These are phyloP conservation scores for Platycheirus rosarum DNA, from an alignment of 2,888 invertebrate genomes.

Conservation along the genomic window DNA sequence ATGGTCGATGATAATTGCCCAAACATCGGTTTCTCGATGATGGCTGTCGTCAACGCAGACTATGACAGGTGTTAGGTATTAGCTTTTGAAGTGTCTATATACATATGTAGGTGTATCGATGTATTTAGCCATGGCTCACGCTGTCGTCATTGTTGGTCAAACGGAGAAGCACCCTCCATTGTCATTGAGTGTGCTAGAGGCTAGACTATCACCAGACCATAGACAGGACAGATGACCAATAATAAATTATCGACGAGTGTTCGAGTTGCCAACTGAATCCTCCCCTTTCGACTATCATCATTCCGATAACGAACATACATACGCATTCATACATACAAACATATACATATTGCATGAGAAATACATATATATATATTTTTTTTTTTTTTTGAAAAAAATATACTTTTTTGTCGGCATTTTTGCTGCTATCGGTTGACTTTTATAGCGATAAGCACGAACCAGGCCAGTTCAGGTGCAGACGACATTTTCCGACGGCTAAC, in stretches of 20 bases:
- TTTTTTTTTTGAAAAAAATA: too few species aligned
- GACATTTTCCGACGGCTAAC: constrained; percentile 13
- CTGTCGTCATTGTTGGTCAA: neutral
- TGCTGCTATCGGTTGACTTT: constrained; percentile 39
- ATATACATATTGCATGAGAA: constrained; percentile 32
- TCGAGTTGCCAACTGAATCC: neutral
- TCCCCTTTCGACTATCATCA: neutral
- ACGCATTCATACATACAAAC: constrained; percentile 24
- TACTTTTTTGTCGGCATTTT: constrained; percentile 37
- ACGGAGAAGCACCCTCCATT: constrained; percentile 21
- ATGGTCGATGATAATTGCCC: constrained; percentile 57
- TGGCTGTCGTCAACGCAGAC: constrained; percentile 1
- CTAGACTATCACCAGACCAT: constrained; percentile 50
- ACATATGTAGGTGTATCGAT: neutral
- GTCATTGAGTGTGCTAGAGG: constrained; percentile 26
- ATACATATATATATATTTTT: constrained; percentile 10
- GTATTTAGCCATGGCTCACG: constrained; percentile 41
- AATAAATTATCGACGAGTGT: constrained; percentile 43
- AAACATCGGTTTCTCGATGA: constrained; percentile 14
- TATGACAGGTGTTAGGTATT: constrained; percentile 54
- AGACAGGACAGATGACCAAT: constrained; percentile 67
- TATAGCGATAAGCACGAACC: constrained; percentile 58
- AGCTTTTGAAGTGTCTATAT: constrained; percentile 26
- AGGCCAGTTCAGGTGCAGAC: constrained; percentile 17
- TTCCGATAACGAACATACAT: too few species aligned